These are phyloP conservation scores for Euura saliciscinereae DNA, from an alignment of 1,140 invertebrate genomes.

Conservation along the genomic window DNA sequence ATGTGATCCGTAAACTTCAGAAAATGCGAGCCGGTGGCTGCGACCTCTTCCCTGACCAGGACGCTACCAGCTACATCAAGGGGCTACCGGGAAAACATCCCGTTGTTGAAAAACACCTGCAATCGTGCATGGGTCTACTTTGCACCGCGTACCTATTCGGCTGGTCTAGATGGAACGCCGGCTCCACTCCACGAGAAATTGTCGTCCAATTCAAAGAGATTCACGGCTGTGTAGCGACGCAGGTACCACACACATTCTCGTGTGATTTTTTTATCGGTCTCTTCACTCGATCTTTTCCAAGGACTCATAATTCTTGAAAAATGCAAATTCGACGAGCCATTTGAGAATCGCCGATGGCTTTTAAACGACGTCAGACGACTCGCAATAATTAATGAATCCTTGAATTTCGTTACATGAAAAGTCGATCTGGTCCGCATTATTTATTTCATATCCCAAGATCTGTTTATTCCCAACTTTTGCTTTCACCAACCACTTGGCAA, in stretches of 20 bases:
- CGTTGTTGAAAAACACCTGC: conserved; percentile 78
- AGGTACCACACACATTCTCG: conserved; percentile 26
- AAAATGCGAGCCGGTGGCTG: conserved; percentile 76
- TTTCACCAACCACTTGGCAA: conserved; percentile 47
- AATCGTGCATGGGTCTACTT: conserved; percentile 82
- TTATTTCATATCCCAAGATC: neutral
- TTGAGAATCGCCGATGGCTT: neutral
- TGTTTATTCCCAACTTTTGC: conserved; percentile 44
- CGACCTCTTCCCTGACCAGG: conserved; percentile 88
- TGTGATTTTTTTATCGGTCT: too few relatives aligned
- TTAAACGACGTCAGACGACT: conserved; percentile 5
- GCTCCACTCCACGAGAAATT: conserved; percentile 66
- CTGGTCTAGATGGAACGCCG: conserved; percentile 87
- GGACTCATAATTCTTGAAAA: too few relatives aligned
- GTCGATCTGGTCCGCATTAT: neutral
- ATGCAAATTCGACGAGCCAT: neutral
- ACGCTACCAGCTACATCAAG: conserved; percentile 84
- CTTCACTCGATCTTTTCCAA: too few relatives aligned
- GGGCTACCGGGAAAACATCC: conserved; percentile 75
- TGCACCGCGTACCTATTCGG: conserved; percentile 80
- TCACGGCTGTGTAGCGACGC: conserved; percentile 58
- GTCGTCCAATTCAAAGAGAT: conserved; percentile 76
- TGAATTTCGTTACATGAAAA: neutral
- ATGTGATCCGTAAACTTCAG: conserved; percentile 51
- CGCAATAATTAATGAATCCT: neutral